Percentiles rank a stretch among this genome's conserved stretches.
Evolutionary conservation across 2,113 vertebrate genomes (phyloP).

Genomic region (Osmerus eperlanus): DNA sequence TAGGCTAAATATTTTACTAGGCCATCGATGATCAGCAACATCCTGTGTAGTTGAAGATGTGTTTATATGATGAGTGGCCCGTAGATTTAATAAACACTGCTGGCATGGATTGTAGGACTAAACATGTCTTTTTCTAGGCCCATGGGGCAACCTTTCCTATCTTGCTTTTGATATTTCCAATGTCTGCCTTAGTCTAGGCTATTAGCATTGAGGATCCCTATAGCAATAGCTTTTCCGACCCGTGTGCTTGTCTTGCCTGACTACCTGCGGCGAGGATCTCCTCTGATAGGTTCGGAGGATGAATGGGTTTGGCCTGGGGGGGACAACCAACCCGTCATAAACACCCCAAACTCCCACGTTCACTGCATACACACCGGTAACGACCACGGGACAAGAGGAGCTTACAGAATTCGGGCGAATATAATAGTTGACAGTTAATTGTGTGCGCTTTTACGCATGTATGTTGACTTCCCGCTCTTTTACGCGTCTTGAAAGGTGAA

Average conservation of each 20-base stretch:
- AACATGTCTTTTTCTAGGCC: too few relatives aligned
- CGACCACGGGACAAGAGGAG: background rate
- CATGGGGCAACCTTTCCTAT: background rate
- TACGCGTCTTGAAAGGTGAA: slow-evolving; percentile 51
- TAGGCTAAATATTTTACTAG: too few relatives aligned
- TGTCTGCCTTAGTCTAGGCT: slow-evolving; percentile 13
- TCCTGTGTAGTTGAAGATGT: too few relatives aligned
- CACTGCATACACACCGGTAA: slow-evolving; percentile 7
- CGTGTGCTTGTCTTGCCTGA: slow-evolving; percentile 27
- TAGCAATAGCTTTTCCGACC: slow-evolving; percentile 32
- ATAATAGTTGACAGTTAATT: slow-evolving; percentile 1
- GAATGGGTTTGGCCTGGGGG: slow-evolving; percentile 59
- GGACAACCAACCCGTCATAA: slow-evolving; percentile 56
- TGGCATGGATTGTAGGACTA: too few relatives aligned
- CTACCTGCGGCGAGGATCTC: slow-evolving; percentile 52
- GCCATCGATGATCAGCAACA: too few relatives aligned
- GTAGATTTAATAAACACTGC: too few relatives aligned
- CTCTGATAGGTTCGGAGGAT: slow-evolving; percentile 71
- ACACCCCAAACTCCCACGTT: slow-evolving; percentile 48
- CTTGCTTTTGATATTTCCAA: background rate
- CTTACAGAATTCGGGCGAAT: background rate
- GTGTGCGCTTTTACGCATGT: slow-evolving; percentile 5
- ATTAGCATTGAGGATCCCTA: slow-evolving; percentile 18
- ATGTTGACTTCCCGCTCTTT: slow-evolving; percentile 32
- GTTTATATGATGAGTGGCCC: too few relatives aligned